phyloP scores from a whole-genome alignment of 23 tunicate species.

The Trididemnum clinides region DNA sequence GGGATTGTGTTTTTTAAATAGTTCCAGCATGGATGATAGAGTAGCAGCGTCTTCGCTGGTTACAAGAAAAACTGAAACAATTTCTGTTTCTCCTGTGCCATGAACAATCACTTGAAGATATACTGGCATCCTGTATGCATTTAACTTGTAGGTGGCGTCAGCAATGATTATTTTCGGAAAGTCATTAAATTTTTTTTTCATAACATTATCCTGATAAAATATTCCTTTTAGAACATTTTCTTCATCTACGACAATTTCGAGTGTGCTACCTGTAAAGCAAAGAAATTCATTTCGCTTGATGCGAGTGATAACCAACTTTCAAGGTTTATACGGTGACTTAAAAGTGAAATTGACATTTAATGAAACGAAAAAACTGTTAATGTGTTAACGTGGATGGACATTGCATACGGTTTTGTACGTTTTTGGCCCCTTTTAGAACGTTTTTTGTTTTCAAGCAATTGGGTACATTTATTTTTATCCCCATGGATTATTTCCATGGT shows the following conservation, averaged over 20 bases:
- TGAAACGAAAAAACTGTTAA: too few species aligned
- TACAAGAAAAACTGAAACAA: slow-evolving; percentile 29
- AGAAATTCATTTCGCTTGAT: too few species aligned
- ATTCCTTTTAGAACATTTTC: not conserved
- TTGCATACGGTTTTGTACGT: too few species aligned
- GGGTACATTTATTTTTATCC: too few species aligned
- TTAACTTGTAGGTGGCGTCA: slow-evolving; percentile 22
- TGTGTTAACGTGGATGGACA: too few species aligned
- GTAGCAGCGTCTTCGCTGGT: not conserved
- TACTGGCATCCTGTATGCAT: not conserved
- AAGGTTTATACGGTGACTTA: too few species aligned
- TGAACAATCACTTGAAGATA: slow-evolving; percentile 11
- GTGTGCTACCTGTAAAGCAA: not conserved
- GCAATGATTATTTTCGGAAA: slow-evolving; percentile 36
- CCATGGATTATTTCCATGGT: too few species aligned
- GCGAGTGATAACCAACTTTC: too few species aligned
- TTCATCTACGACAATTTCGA: slow-evolving; percentile 5
- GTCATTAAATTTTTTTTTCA: slow-evolving; percentile 26
- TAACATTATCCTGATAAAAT: slow-evolving; percentile 16
- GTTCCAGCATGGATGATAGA: not conserved
- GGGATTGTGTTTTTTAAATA: not conserved
- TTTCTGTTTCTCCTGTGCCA: slow-evolving; percentile 12
- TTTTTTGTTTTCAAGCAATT: too few species aligned
- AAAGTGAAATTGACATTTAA: too few species aligned
- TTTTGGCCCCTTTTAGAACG: too few species aligned